Evolutionary conservation across 2,113 vertebrate species (phyloP).

Genomic region (Cavia aperea): DNA sequence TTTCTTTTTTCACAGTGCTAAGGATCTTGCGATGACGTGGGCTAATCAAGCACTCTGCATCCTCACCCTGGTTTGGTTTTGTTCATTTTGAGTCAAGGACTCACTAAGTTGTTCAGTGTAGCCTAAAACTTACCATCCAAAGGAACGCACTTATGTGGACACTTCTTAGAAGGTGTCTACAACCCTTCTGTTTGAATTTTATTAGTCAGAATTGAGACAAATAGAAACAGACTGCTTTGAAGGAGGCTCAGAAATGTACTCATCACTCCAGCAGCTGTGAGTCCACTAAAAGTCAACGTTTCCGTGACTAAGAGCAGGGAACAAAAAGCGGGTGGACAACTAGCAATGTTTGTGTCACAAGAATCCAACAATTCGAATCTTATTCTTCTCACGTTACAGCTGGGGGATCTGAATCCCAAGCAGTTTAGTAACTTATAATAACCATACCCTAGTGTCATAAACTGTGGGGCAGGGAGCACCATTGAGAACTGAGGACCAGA

Average conservation of each 20-base stretch:
- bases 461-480: not conserved
- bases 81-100: not conserved
- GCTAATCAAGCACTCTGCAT: not conserved
- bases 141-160: too few relatives aligned
- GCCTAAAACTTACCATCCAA: not conserved
- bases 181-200: not conserved
- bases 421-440: not conserved
- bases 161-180: not conserved
- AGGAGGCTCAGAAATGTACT: not conserved
- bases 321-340: not conserved
- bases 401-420: not conserved
- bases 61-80: not conserved
- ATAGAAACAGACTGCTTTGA: not conserved
- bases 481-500: not conserved
- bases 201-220: not conserved
- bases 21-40: too few relatives aligned
- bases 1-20: too few relatives aligned
- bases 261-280: not conserved
- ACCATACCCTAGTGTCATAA: not conserved
- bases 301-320: not conserved
- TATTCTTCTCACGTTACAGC: not conserved
- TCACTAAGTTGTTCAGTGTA: not conserved
- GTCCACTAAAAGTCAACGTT: not conserved
- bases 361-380: not conserved
- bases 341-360: not conserved